Evolutionary conservation across 2,888 invertebrate species (phyloP), one percentile per base, ranked within the genome.

Genomic region (Acronicta aceris): DNA sequence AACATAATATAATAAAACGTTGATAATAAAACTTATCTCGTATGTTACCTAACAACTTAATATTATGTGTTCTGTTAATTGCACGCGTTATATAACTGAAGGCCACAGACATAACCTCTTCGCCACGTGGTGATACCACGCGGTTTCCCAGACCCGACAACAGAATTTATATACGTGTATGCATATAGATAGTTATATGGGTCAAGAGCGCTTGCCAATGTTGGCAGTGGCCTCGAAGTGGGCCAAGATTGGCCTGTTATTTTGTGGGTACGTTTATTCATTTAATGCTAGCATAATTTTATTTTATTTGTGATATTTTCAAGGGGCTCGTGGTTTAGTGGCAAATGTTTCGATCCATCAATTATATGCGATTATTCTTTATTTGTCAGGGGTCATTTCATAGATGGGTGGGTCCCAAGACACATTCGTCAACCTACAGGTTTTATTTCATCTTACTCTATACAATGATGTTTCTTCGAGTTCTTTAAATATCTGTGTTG

Each of bases 51-150:
- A 30, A 21, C 7, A 15, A 12, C 12, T 15, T 12, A 8, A n/a
- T 43, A 33, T 51, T 41, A 12, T 21, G 15, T 15, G 17, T 33
- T n/a, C 33, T 17, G 38, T 63, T 45, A 50, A 21, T 38, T 25
- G 13, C 43, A 13, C 13, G n/a, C 16, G 9, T 16, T 66, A 59
- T 53, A 13, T 9, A 50, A 25, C 4, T 43, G 71, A 65, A 70
- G 56, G 65, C 42, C 56, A 43, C 7, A 15, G 7, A 59, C 60
- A 69, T 69, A 69, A 71, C 69, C 69, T 69, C 56, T 65, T 30
- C 8, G 0, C 59, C 69, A 71, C 69, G 65, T 60, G 69, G 71
- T 27, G 21, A 0, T 33, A 41, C 52, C 53, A 50, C 71, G 53
- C 41, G 70, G 65, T 42, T 25, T 27, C 16, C 13, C n/a, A 49